A percentile compares a stretch with the other conserved stretches of the same genome.
phyloP scores from a whole-genome alignment of 1,140 invertebrate genomes.

The Amphibalanus amphitrite region DNA sequence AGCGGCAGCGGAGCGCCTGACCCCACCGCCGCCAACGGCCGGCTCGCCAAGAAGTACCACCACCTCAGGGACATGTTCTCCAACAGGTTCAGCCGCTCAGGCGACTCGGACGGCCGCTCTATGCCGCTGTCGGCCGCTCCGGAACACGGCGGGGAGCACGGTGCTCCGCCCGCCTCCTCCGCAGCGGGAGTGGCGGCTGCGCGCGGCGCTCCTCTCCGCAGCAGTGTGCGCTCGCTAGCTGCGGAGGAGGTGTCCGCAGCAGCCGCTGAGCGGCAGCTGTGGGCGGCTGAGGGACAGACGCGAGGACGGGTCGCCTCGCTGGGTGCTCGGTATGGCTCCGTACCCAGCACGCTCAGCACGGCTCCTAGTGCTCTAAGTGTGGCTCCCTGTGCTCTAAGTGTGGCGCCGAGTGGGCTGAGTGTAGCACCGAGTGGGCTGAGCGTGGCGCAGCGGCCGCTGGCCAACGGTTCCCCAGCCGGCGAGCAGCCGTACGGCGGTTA shows the following conservation, averaged over 20 bases:
- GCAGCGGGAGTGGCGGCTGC: too few species aligned
- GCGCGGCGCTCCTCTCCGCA: background rate
- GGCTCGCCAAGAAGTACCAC: constrained; percentile 47
- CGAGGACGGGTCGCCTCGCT: too few species aligned
- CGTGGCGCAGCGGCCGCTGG: background rate
- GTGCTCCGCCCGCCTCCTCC: too few species aligned
- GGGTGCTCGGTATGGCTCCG: background rate
- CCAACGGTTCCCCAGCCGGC: background rate
- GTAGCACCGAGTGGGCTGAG: background rate
- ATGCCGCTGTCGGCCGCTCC: background rate
- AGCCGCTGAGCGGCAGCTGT: background rate
- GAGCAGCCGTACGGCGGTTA: background rate
- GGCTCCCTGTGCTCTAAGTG: too few species aligned
- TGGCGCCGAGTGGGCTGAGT: background rate
- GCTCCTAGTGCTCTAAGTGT: too few species aligned
- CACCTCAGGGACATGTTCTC: constrained; percentile 70
- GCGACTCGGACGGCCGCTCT: background rate
- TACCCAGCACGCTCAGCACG: too few species aligned
- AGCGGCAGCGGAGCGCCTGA: too few species aligned
- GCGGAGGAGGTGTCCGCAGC: background rate
- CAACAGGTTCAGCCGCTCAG: constrained; percentile 24
- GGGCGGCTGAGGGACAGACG: background rate
- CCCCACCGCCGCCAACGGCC: background rate
- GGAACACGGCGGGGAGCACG: background rate
- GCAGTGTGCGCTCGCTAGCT: background rate